Evolutionary conservation across 2,113 vertebrate species (phyloP).

Genomic region (Amblyopsis rosae): DNA sequence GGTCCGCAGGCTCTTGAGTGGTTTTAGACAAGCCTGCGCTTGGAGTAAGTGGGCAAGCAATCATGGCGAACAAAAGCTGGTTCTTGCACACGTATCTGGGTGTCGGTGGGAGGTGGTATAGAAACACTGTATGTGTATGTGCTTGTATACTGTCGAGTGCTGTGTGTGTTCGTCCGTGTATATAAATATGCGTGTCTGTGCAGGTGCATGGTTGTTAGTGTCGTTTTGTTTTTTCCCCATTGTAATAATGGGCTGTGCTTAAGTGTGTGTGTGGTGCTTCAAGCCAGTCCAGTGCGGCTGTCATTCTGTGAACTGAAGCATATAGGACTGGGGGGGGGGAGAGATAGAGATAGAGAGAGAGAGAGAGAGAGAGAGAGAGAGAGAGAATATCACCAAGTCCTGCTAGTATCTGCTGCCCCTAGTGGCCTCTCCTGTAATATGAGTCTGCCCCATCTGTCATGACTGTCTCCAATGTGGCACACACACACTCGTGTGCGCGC

Average conservation of each 20-base stretch:
- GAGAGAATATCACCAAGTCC: slow-evolving; percentile 1
- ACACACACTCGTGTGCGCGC: no score
- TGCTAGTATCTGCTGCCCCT: slow-evolving; percentile 47
- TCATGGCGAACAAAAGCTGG: slow-evolving; percentile 53
- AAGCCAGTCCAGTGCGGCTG: slow-evolving; percentile 40
- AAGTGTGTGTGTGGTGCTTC: slow-evolving; percentile 32
- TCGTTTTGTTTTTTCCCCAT: slow-evolving; percentile 20
- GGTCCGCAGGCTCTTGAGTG: slow-evolving; percentile 56
- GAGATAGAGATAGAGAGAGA: not conserved
- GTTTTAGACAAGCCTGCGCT: slow-evolving; percentile 51
- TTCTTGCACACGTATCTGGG: slow-evolving; percentile 31
- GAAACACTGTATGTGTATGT: not conserved
- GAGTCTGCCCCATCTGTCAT: slow-evolving; percentile 27
- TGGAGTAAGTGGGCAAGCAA: slow-evolving; percentile 53
- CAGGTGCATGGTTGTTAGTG: not conserved
- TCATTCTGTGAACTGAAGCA: slow-evolving; percentile 59
- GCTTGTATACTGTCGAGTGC: not conserved
- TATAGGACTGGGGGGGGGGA: slow-evolving; percentile 21
- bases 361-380: slow-evolving; percentile 2
- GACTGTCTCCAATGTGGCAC: slow-evolving; percentile 25
- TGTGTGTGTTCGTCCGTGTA: slow-evolving; percentile 12
- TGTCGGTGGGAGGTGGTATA: slow-evolving; percentile 19
- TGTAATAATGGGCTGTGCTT: slow-evolving; percentile 6
- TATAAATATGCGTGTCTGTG: slow-evolving; percentile 10
- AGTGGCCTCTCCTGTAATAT: slow-evolving; percentile 31